phyloP scores from a whole-genome alignment of 2,888 invertebrate genomes.

The Dasysyrphus albostriatus region DNA sequence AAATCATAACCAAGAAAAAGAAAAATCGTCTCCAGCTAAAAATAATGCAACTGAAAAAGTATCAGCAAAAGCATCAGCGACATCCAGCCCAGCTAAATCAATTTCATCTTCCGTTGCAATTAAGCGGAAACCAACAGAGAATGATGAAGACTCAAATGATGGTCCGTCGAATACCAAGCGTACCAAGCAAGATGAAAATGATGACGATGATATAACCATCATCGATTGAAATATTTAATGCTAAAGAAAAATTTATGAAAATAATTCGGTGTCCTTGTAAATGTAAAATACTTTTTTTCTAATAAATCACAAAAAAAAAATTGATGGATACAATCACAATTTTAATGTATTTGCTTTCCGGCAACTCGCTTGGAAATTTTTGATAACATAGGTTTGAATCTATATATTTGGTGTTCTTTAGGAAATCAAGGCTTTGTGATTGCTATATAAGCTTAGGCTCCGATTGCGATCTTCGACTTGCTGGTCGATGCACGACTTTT shows the following conservation, averaged over 20 bases:
- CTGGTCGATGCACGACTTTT: too few species aligned
- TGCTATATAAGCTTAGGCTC: too few species aligned
- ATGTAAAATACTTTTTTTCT: slow-evolving; percentile 53
- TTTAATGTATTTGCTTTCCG: background rate
- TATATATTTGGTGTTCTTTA: too few species aligned
- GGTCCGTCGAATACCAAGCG: slow-evolving; percentile 61
- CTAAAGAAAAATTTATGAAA: background rate
- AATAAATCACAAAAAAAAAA: slow-evolving; percentile 47
- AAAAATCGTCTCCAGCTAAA: slow-evolving; percentile 71
- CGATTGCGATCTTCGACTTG: too few species aligned
- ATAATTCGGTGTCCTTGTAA: slow-evolving; percentile 51
- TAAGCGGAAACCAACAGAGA: slow-evolving; percentile 79
- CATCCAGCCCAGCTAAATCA: background rate
- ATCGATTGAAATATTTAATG: slow-evolving; percentile 41
- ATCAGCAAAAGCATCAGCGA: slow-evolving; percentile 65
- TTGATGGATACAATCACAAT: slow-evolving; percentile 22
- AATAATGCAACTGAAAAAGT: slow-evolving; percentile 70
- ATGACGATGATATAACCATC: slow-evolving; percentile 60
- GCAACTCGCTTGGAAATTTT: background rate
- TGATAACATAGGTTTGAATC: background rate
- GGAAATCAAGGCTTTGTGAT: too few species aligned
- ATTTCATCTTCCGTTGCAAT: slow-evolving; percentile 47
- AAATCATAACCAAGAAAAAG: slow-evolving; percentile 52
- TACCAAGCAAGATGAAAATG: slow-evolving; percentile 57
- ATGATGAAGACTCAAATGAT: slow-evolving; percentile 75